A percentile compares a stretch with the other conserved stretches of the same genome.
These are phyloP conservation scores for Tupaia tana DNA, from an alignment of 2,113 vertebrate species.

Conservation along the genomic window DNA sequence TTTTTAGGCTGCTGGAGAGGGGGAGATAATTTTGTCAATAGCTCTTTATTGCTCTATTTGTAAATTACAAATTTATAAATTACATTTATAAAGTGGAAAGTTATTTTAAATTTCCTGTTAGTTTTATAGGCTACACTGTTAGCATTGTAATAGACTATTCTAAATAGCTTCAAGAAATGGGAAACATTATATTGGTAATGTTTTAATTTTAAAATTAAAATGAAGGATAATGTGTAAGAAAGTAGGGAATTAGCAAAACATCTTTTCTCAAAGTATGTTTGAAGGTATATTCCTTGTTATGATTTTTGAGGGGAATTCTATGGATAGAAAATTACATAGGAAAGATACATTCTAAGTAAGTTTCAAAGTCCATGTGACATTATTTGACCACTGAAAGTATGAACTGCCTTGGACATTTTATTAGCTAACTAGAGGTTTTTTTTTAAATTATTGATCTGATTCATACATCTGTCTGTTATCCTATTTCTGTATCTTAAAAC, in stretches of 20 bases:
- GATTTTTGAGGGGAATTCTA: background rate
- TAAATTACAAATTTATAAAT: background rate
- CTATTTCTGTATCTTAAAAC: constrained; percentile 51
- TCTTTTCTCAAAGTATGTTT: background rate
- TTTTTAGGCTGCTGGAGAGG: background rate
- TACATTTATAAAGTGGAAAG: constrained; percentile 2
- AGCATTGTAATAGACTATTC: background rate
- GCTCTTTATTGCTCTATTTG: background rate
- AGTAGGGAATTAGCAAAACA: constrained; percentile 19
- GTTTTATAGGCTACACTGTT: background rate
- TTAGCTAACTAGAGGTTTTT: background rate
- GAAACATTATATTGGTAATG: background rate
- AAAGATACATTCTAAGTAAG: background rate
- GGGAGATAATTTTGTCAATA: constrained; percentile 1
- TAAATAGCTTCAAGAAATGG: background rate
- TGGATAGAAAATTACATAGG: background rate
- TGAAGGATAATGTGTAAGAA: background rate
- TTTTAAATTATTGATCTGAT: background rate
- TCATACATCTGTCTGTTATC: constrained; percentile 5
- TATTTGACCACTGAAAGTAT: background rate
- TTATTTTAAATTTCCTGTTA: constrained; percentile 31
- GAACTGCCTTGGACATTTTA: background rate
- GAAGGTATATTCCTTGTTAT: background rate
- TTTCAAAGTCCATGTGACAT: background rate
- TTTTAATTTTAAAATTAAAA: constrained; percentile 51